Evolutionary conservation across 2,797 vertebrate species (phyloP), one percentile per base, ranked within the genome.

Genomic region (Sebastiscus tertius): DNA sequence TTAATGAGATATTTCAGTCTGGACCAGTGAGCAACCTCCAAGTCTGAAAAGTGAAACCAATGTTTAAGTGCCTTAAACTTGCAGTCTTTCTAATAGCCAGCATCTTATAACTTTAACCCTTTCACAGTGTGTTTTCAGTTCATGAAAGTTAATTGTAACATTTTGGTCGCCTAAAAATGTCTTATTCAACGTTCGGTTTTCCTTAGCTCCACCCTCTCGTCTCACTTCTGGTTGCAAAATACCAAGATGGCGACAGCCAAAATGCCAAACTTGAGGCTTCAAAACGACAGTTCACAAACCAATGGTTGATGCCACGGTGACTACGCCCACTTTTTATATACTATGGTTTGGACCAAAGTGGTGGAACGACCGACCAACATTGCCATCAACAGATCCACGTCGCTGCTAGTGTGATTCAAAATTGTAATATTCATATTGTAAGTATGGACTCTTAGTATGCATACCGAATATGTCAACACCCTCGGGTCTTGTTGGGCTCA

Each of bases 401-500:
- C 1, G 1, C 52, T 34, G 16, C 31, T 4, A 11, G 3, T 14
- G 39, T 46, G 16, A 8, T 8, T 58, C 12, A 14, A 69, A 58
- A 58, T 1, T 64, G 5, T 6, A 29, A 3, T 52, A 52, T 66
- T 33, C 20, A 16, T 39, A 60, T 29, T 5, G 70, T n/a, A 52
- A 12, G 22, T 7, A 22, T 12, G 10, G 76, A 14, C 22, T 22
- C 22, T 69, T 14, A 16, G n/a, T 55, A 55, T 39, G 18, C 18
- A 18, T 42, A 12, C 8, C 11, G 3, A 62, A 68, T 34, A 56
- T 61, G 27, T 80, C 55, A 61, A 75, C 59, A 72, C 56, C 68
- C 59, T 74, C 6, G 22, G 65, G 75, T 82, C 60, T 71, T 55
- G 49, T 78, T 83, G 66, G 33, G 13, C 20, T 73, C 34, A 4